Base-by-base conservation (phyloP, 2,113 vertebrate genomes). In the Syngnathoides biaculeatus region DNA sequence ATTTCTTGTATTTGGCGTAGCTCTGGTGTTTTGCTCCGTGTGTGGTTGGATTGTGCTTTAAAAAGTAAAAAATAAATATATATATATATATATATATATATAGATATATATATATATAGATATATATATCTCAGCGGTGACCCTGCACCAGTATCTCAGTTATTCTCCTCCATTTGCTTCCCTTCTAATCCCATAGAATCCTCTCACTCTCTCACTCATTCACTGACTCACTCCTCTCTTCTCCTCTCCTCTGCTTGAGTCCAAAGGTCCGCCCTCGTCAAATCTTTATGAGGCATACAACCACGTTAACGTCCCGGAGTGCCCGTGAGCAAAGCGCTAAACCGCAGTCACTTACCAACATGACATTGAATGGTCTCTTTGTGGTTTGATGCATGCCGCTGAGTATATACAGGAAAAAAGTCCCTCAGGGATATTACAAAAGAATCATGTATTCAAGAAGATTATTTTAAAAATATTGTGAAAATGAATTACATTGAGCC, bases 81-180 rank as follows among this genome's bases (percentile, higher is more conserved):
- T n/a, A n/a, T n/a, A n/a, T n/a, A n/a, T n/a, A n/a, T n/a, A n/a
- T n/a, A n/a, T n/a, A n/a, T n/a, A n/a, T n/a, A n/a, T n/a, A n/a
- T n/a, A n/a, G n/a, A n/a, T n/a, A n/a, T n/a, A n/a, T n/a, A n/a
- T n/a, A n/a, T n/a, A n/a, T n/a, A n/a, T n/a, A n/a, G n/a, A n/a
- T n/a, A n/a, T n/a, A n/a, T n/a, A 79, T 72, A 80, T 77, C 78
- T 81, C 73, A 68, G 74, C 40, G 48, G 67, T 68, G 78, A 84
- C 67, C 52, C 45, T 71, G 53, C 65, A 45, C 64, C 58, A 67
- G 56, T 57, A 81, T 78, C 81, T 85, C 82, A 72, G 77, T 85
- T 83, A 82, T 87, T 82, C 78, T 64, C 65, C 69, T 80, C 68
- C 76, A 80, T 86, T 84, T 83, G 64, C 79, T 78, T 80, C 60